A percentile compares a stretch with the other conserved stretches of the same genome.
Conservation (phyloP, 2,797 vertebrate genomes). For the Sebastes taczanowskii region DNA sequence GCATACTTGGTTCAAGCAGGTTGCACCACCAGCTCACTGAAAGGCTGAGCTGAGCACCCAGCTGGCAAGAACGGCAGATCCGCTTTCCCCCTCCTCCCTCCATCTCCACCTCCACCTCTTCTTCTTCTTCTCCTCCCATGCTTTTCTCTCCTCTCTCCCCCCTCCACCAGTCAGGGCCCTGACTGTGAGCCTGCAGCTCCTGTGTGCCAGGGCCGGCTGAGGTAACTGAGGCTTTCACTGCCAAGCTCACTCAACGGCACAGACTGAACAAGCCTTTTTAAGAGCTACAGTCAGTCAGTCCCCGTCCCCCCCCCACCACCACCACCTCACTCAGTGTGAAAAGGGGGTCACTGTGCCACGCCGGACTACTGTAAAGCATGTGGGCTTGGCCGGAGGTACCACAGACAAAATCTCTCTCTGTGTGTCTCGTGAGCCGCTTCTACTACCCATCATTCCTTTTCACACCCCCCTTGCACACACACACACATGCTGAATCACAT, state of each 20-base stretch:
- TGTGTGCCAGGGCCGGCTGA: slow-evolving; percentile 25
- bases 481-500: slow-evolving; percentile 19
- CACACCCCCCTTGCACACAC: not conserved
- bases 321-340: slow-evolving; percentile 43
- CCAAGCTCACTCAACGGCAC: slow-evolving; percentile 44
- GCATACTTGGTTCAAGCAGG: slow-evolving; percentile 45
- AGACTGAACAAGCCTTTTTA: slow-evolving; percentile 48
- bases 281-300: slow-evolving; percentile 15
- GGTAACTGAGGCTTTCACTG: slow-evolving; percentile 50
- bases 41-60: slow-evolving; percentile 50
- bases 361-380: slow-evolving; percentile 43
- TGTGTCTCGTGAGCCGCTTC: slow-evolving; percentile 17
- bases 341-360: slow-evolving; percentile 69
- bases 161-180: slow-evolving; percentile 15
- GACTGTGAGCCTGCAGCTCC: slow-evolving; percentile 49
- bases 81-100: not conserved
- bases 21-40: slow-evolving; percentile 41
- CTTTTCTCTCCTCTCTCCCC: slow-evolving; percentile 17
- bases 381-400: slow-evolving; percentile 15
- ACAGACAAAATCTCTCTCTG: slow-evolving; percentile 23
- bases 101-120: slow-evolving; percentile 19
- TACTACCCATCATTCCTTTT: slow-evolving; percentile 1
- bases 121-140: slow-evolving; percentile 13
- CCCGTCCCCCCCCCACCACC: no score
- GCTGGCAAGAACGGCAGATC: slow-evolving; percentile 48